Evolutionary conservation across 2,797 vertebrate species (phyloP), one percentile per base, ranked within the genome.

Genomic region (Agapornis canus): DNA sequence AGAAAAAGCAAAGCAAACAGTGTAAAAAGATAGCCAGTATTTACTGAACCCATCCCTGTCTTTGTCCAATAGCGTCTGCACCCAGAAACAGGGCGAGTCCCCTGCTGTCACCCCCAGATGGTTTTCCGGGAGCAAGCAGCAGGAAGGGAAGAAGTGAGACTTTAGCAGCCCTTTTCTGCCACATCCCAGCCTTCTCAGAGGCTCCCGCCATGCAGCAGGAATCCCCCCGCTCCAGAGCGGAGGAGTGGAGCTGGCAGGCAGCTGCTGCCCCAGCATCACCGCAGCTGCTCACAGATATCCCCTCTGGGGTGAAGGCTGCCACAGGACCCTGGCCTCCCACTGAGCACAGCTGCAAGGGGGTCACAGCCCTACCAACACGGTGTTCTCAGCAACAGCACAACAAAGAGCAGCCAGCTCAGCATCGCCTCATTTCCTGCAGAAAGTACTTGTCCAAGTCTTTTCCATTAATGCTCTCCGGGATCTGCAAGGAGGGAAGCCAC

Each of bases 261-360:
- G 85, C 79, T 76, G 87, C 91, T 88, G 13, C 59, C 40, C 54
- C 0, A 64, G 73, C 65, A 54, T 3, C 6, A 3, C 52, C 0
- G 32, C 92, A 93, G 93, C 93, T 87, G 94, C 73, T 48, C 0
- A 5, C 57, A 66, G 91, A 52, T 17, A 17, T 29, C 29, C 85
- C 69, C 65, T 2, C 13, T 2, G 64, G 59, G 64, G 25, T 10
- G 2, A 18, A 64, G 77, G 79, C 66, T 65, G 86, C 63, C 20
- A 5, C 35, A 7, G 92, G 37, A 54, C 40, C 57, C 70, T 14
- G 1, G 65, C 47, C 83, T 22, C 70, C 7, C 1, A 13, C 56
- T 29, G 0, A 6, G 5, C 78, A 14, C 95, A 69, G 94, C 91
- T 95, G 85, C 82, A 4, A 43, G 16, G 10, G 32, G 27, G 3